phyloP scores from a whole-genome alignment of 1,140 invertebrate genomes.

The Anastrepha obliqua region DNA sequence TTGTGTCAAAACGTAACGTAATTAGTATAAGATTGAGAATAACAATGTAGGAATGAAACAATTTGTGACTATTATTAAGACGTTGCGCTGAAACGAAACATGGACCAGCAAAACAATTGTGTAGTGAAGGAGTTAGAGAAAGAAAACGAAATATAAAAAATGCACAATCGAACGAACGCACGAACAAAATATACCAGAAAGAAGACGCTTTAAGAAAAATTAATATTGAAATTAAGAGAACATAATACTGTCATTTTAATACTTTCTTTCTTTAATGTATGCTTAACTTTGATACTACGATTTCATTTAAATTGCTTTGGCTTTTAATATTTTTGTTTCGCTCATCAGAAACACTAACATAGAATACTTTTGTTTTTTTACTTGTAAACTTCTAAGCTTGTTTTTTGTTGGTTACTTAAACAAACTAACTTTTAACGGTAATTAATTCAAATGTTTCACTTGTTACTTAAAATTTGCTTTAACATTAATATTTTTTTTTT shows the following conservation, averaged over 20 bases:
- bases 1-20: neutral
- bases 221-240: constrained; percentile 13
- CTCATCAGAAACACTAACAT: constrained; percentile 45
- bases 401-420: constrained; percentile 30
- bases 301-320: constrained; percentile 13
- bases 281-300: constrained; percentile 7
- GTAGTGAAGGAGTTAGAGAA: constrained; percentile 22
- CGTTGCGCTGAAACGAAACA: constrained; percentile 14
- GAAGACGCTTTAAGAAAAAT: constrained; percentile 24
- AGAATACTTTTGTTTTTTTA: neutral
- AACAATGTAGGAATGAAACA: neutral
- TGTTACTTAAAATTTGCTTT: constrained; percentile 7
- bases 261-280: constrained; percentile 52
- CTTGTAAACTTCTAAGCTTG: neutral
- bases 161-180: constrained; percentile 30
- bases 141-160: constrained; percentile 48
- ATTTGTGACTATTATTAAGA: neutral
- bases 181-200: constrained; percentile 47
- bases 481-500: constrained; percentile 6
- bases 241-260: constrained; percentile 49
- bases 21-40: neutral
- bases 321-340: constrained; percentile 6
- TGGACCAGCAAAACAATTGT: neutral
- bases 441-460: constrained; percentile 11
- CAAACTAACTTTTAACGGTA: constrained; percentile 32